phyloP scores from a whole-genome alignment of 2,888 invertebrate species.

The Drosophila ustulata region DNA sequence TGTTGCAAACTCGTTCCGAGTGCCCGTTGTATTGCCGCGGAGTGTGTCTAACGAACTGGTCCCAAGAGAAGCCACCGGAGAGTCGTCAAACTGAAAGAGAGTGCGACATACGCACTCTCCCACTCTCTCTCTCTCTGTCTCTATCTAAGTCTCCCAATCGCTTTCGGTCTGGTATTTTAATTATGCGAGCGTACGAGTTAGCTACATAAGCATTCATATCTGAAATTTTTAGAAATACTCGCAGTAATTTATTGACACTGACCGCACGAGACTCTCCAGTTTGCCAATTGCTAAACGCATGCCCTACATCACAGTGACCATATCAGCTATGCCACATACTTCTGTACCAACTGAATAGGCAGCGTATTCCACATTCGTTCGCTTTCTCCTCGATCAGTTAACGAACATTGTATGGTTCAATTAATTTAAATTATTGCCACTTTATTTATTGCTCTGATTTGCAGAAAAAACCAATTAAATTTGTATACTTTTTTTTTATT shows the following conservation, averaged over 20 bases:
- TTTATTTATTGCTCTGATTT: slow-evolving; percentile 57
- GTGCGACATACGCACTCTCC: not conserved
- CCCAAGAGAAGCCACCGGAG: slow-evolving; percentile 10
- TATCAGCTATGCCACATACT: not conserved
- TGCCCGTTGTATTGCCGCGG: slow-evolving; percentile 34
- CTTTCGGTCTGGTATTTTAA: slow-evolving; percentile 32
- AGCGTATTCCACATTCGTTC: not conserved
- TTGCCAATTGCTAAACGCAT: slow-evolving; percentile 18
- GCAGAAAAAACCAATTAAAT: slow-evolving; percentile 19
- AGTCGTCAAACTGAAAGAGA: not conserved
- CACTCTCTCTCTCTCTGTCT: slow-evolving; percentile 1
- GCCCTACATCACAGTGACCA: not conserved
- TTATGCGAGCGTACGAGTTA: slow-evolving; percentile 31
- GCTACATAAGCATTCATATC: slow-evolving; percentile 16
- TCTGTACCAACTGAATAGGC: no score
- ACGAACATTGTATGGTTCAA: slow-evolving; percentile 38
- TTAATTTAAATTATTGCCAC: slow-evolving; percentile 59
- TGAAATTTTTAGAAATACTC: slow-evolving; percentile 22
- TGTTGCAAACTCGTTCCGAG: slow-evolving; percentile 60
- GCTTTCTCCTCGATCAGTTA: not conserved
- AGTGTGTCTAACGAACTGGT: slow-evolving; percentile 61
- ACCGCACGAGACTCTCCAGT: slow-evolving; percentile 8
- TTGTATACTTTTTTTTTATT: slow-evolving; percentile 39
- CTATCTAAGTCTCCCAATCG: not conserved
- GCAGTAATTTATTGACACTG: slow-evolving; percentile 18